Conservation (phyloP, 2,888 invertebrate genomes). For the Magallana nippona region DNA sequence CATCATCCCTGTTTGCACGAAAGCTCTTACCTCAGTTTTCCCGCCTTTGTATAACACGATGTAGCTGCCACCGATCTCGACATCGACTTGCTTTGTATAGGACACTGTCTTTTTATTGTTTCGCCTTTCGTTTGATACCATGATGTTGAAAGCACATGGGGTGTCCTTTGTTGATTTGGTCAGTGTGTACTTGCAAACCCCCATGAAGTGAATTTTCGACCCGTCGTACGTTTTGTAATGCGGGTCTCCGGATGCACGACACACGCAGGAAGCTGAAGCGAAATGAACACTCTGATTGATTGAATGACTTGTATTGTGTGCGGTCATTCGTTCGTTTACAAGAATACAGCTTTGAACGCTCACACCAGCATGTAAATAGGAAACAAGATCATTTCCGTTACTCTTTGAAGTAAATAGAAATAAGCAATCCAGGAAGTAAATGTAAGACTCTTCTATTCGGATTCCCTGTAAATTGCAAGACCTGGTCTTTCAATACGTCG, state of each 20-base stretch:
- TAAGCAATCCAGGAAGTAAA: no score
- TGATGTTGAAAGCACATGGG: constrained; percentile 56
- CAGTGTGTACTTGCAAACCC: constrained; percentile 23
- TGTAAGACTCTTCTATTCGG: no score
- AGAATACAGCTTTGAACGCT: no score
- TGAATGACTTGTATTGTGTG: no score
- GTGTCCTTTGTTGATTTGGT: constrained; percentile 4
- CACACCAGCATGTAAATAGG: no score
- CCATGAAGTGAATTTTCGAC: constrained; percentile 31
- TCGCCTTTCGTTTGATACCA: constrained; percentile 61
- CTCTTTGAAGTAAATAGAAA: no score
- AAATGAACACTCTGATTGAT: background rate
- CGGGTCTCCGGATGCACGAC: constrained; percentile 35
- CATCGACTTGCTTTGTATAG: constrained; percentile 56
- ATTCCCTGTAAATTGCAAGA: no score
- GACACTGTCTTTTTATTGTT: constrained; percentile 56
- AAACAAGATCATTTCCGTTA: no score
- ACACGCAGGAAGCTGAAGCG: constrained; percentile 4
- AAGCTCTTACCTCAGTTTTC: background rate
- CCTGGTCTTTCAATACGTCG: no score
- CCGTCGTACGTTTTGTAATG: constrained; percentile 31
- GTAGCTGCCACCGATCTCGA: constrained; percentile 50
- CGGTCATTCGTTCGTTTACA: no score
- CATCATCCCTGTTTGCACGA: background rate
- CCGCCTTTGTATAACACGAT: background rate